Conservation (phyloP, 2,888 invertebrate genomes). For the Drosophila neonasuta region DNA sequence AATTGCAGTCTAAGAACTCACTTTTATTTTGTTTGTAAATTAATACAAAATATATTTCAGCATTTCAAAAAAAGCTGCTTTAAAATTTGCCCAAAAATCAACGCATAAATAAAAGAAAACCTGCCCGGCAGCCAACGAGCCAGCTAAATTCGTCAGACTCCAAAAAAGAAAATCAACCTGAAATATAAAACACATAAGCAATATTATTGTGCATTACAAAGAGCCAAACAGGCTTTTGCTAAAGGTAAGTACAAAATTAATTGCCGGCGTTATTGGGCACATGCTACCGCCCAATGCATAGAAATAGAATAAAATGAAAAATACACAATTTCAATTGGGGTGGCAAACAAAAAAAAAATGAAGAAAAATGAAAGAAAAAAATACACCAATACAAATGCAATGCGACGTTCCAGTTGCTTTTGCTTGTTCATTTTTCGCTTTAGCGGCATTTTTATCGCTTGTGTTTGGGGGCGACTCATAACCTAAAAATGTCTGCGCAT, state of each 20-base stretch:
- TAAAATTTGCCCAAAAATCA: constrained; percentile 15
- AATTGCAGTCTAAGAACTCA: constrained; percentile 29
- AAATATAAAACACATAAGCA: constrained; percentile 56
- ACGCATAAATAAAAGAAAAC: constrained; percentile 12
- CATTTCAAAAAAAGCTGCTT: constrained; percentile 33
- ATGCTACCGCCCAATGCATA: constrained; percentile 39
- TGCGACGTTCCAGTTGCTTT: constrained; percentile 20
- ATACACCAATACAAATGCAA: constrained; percentile 17
- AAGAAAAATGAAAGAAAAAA: constrained; percentile 4
- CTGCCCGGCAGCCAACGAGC: constrained; percentile 14
- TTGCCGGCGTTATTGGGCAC: constrained; percentile 60
- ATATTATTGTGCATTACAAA: constrained; percentile 66
- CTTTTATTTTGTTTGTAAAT: constrained; percentile 23
- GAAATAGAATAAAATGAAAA: constrained; percentile 7
- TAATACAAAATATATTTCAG: constrained; percentile 46
- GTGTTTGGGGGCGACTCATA: constrained; percentile 49
- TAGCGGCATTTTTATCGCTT: constrained; percentile 64
- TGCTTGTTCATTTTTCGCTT: constrained; percentile 32
- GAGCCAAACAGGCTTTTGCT: constrained; percentile 32
- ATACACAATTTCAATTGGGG: constrained; percentile 48
- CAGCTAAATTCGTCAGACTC: constrained; percentile 12
- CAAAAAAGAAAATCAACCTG: constrained; percentile 32
- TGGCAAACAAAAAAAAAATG: constrained; percentile 37
- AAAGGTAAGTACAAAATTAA: constrained; percentile 42
- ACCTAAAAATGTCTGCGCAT: constrained; percentile 63